A percentile compares a stretch with the other conserved stretches of the same genome.
These are phyloP conservation scores for Drosophila nigrodunni DNA, from an alignment of 1,140 invertebrate species.

Conservation along the genomic window DNA sequence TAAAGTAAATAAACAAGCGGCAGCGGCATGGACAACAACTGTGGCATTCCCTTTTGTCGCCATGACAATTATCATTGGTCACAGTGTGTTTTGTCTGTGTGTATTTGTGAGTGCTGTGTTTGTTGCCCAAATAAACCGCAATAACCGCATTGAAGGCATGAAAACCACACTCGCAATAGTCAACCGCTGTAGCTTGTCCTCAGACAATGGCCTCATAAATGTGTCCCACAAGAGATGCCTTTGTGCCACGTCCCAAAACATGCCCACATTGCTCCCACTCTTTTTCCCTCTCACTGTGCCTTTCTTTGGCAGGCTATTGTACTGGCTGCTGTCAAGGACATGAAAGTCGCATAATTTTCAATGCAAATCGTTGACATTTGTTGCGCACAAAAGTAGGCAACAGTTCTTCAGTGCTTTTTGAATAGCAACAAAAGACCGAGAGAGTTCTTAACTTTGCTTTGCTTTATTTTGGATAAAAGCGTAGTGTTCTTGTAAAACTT, in stretches of 20 bases:
- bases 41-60: constrained; percentile 28
- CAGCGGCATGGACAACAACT: neutral
- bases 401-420: constrained; percentile 9
- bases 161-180: constrained; percentile 51
- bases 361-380: constrained; percentile 68
- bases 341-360: constrained; percentile 70
- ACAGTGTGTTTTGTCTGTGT: constrained; percentile 61
- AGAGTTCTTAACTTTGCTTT: constrained; percentile 8
- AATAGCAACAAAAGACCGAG: neutral
- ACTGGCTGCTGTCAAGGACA: constrained; percentile 59
- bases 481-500: constrained; percentile 1
- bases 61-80: constrained; percentile 73
- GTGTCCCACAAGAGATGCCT: constrained; percentile 47
- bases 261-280: constrained; percentile 5
- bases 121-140: constrained; percentile 69
- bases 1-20: constrained; percentile 79
- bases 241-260: constrained; percentile 27
- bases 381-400: constrained; percentile 54
- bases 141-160: constrained; percentile 50
- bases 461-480: neutral
- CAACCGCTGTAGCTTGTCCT: constrained; percentile 41
- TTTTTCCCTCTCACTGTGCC: neutral
- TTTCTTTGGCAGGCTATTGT: constrained; percentile 23
- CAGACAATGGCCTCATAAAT: constrained; percentile 72
- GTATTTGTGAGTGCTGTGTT: constrained; percentile 41